Conservation (phyloP, 2,888 invertebrate genomes). For the Stenurella melanura region DNA sequence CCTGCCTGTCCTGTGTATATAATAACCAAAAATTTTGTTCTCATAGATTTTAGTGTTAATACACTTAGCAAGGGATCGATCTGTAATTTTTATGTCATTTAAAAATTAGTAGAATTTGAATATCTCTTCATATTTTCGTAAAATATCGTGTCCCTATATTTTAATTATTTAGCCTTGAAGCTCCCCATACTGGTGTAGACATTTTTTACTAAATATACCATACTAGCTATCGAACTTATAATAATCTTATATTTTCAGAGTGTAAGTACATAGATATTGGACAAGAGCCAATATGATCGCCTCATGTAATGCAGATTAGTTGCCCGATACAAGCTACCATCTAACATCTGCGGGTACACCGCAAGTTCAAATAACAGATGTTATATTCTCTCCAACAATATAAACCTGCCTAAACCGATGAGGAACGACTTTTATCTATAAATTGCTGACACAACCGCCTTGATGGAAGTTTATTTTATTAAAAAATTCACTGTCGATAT, state of each 20-base stretch:
- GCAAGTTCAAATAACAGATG: constrained; percentile 61
- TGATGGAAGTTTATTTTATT: not conserved
- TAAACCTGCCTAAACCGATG: constrained; percentile 56
- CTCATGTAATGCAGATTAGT: constrained; percentile 67
- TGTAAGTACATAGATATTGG: constrained; percentile 54
- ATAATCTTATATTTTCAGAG: constrained; percentile 16
- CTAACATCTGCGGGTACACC: constrained; percentile 59
- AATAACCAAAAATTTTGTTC: no score
- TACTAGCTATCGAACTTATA: not conserved
- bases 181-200: no score
- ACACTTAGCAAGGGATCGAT: no score
- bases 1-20: no score
- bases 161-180: no score
- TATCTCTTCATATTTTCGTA: no score
- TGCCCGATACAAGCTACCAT: constrained; percentile 54
- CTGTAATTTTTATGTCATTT: no score
- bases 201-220: no score
- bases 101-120: no score
- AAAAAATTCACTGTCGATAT: not conserved
- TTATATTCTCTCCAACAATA: constrained; percentile 60
- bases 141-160: no score
- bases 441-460: constrained; percentile 5
- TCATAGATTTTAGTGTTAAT: no score
- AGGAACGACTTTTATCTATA: constrained; percentile 32
- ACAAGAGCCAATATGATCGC: constrained; percentile 64